Base-by-base conservation (phyloP, 30 jellyfish, hydroid and myxozoan genomes). In the Haliclystus octoradiatus region DNA sequence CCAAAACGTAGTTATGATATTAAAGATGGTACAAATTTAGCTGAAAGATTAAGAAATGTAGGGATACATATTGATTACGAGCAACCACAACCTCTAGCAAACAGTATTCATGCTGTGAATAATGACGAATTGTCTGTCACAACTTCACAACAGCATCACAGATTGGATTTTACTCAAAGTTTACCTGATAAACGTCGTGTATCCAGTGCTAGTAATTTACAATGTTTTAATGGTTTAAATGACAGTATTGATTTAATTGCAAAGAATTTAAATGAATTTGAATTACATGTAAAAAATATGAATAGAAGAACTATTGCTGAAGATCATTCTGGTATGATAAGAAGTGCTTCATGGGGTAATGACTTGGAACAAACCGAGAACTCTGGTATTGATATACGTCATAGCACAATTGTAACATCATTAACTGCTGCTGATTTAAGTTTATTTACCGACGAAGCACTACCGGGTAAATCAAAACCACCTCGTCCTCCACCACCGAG, bases 401-500 rank as follows among this genome's bases (percentile, higher is more conserved):
- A 40, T 40, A 40, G 57, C 19, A 19, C 19, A 5, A 19, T 40
- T 5, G 14, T 66, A 31, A 61, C 62, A 3, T 68, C 91, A 9
- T 52, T 77, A 75, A 50, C 91, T 34, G 76, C 46, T 24, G 91
- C 68, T 49, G 91, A 77, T 35, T 74, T 77, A 2, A 73, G 69
- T 3, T 24, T 68, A 25, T 77, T 77, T 31, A 28, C 69, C 26
- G 62, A 27, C 50, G 63, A 64, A 25, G 14, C 35, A 26, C 34
- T 49, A 1, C 14, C 22, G n/a, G 57, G 68, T 29, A 14, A 63
- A 14, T 26, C 51, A 3, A 26, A 22, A 57, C 84, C 84, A 22
- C 66, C 84, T 12, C 80, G 84, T 14, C 84, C 84, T n/a, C 80
- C 82, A 26, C 67, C 80, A 33, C 84, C 84, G 28, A 73, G 30